phyloP scores from a whole-genome alignment of 2,113 vertebrate species.

The Dipodomys merriami region DNA sequence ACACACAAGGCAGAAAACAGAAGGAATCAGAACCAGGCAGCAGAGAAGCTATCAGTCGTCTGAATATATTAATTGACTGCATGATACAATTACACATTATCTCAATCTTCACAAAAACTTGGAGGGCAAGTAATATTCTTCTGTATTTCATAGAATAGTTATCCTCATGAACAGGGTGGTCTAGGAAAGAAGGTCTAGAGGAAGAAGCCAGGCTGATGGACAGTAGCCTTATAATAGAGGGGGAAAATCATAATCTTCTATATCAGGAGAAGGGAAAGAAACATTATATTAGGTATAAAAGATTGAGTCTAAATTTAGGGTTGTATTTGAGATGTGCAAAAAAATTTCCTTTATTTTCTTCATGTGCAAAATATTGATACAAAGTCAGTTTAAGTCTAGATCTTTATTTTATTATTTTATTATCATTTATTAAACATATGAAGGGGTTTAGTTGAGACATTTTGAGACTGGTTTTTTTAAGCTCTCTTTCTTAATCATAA shows the following conservation, averaged over 20 bases:
- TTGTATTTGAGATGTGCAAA: no score
- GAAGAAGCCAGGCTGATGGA: neutral
- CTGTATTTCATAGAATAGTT: neutral
- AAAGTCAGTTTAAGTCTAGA: no score
- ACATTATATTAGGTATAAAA: neutral
- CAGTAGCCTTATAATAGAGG: neutral
- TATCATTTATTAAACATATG: no score
- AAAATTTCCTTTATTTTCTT: no score
- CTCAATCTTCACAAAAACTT: neutral
- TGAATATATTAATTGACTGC: neutral
- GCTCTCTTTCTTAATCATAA: neutral
- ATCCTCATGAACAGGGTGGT: neutral
- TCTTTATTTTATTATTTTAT: no score
- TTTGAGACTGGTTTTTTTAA: neutral
- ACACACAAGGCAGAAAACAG: neutral
- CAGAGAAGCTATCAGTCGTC: neutral
- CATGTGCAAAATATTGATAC: no score
- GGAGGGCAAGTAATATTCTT: no score
- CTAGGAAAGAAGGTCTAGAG: neutral
- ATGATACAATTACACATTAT: neutral
- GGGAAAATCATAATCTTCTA: neutral
- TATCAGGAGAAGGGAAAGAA: neutral
- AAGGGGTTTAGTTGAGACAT: no score
- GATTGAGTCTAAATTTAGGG: no score
- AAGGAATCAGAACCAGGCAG: neutral